Percentiles rank a stretch among this genome's conserved stretches.
phyloP scores from a whole-genome alignment of 1,140 invertebrate species.

The Gonioctena quinquepunctata region DNA sequence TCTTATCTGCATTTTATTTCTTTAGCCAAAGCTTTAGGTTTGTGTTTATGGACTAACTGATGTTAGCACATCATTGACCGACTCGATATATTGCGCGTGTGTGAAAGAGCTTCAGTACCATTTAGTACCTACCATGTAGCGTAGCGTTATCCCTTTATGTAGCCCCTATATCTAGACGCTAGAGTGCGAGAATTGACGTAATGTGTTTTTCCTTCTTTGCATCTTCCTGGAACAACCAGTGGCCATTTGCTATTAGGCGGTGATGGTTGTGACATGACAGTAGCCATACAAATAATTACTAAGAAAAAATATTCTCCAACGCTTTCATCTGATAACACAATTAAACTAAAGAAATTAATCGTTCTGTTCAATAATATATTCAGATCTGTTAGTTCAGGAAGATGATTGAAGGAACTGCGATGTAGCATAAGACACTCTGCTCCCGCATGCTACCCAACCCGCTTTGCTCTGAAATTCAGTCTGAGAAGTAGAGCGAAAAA shows the following conservation, averaged over 20 bases:
- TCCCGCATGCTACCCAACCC: conserved; percentile 33
- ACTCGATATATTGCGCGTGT: conserved; percentile 45
- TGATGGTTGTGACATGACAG: no score
- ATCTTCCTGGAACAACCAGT: no score
- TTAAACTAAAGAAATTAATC: no score
- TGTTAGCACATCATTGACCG: conserved; percentile 32
- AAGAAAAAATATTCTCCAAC: no score
- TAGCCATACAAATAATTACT: no score
- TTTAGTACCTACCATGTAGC: conserved; percentile 12
- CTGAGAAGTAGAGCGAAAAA: conserved; percentile 12
- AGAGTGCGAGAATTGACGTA: neutral
- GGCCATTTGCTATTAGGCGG: no score
- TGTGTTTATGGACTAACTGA: neutral
- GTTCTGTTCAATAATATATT: no score
- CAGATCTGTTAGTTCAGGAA: no score
- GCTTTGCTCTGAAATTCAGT: conserved; percentile 26
- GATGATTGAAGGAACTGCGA: neutral
- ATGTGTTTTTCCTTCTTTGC: neutral
- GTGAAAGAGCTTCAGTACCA: conserved; percentile 37
- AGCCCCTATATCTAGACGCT: conserved; percentile 11
- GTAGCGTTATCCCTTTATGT: conserved; percentile 28
- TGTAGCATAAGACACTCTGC: neutral
- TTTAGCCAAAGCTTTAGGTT: conserved; percentile 42
- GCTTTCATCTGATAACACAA: no score
- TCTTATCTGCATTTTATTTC: conserved; percentile 43